phyloP scores from a whole-genome alignment of 2,797 vertebrate genomes.

The Uromys caudimaculatus region DNA sequence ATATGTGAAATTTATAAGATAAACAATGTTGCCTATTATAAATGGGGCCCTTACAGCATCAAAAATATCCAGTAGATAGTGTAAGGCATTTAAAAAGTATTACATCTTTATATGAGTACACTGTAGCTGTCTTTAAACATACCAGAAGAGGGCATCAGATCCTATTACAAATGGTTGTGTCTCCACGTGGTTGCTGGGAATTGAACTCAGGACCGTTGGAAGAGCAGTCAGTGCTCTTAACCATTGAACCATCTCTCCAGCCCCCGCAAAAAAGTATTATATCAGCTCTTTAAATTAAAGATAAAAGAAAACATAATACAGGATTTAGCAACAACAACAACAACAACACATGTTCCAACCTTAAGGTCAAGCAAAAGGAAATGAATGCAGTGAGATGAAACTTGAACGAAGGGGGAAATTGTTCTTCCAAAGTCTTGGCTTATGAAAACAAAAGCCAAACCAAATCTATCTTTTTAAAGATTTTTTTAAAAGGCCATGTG shows the following conservation, averaged over 20 bases:
- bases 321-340: background rate
- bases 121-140: no score
- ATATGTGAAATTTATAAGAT: background rate
- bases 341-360: background rate
- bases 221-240: no score
- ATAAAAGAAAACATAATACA: background rate
- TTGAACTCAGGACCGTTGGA: no score
- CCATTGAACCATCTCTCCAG: no score
- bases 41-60: background rate
- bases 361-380: background rate
- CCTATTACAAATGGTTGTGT: no score
- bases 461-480: background rate
- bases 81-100: background rate
- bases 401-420: background rate
- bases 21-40: background rate
- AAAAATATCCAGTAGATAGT: background rate
- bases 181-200: no score
- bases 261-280: background rate
- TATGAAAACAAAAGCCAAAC: background rate
- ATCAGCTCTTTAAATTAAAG: slow-evolving; percentile 26
- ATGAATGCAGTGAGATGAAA: background rate
- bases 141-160: no score
- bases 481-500: background rate
- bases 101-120: background rate
- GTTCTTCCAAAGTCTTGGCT: background rate